Percentiles rank a stretch among this genome's conserved stretches.
Conservation (phyloP, 2,888 invertebrate genomes). For the Clistopyga incitator region DNA sequence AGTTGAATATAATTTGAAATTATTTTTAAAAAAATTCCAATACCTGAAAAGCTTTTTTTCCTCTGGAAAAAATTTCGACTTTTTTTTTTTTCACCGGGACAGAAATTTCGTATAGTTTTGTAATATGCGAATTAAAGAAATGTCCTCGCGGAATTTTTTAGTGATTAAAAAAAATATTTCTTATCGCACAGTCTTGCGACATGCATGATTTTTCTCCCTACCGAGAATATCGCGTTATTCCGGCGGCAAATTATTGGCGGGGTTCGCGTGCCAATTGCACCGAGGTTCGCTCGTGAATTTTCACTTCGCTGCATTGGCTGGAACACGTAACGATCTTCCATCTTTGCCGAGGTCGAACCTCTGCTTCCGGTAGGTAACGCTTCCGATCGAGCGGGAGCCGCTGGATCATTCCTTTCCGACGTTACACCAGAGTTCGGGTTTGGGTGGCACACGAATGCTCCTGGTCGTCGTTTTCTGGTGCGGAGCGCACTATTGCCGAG, state of each 20-base stretch:
- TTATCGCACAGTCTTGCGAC: conserved; percentile 5
- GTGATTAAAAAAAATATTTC: neutral
- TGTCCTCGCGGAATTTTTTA: neutral
- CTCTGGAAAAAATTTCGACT: too few species aligned
- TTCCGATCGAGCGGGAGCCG: conserved; percentile 38
- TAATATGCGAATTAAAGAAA: neutral
- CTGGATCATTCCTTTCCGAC: conserved; percentile 33
- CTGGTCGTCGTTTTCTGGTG: conserved; percentile 13
- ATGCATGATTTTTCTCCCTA: conserved; percentile 6
- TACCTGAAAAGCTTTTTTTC: too few species aligned
- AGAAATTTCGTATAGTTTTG: too few species aligned
- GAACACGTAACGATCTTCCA: neutral
- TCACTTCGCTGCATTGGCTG: neutral
- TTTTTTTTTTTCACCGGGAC: too few species aligned
- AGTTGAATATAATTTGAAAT: too few species aligned
- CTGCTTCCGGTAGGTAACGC: conserved; percentile 10
- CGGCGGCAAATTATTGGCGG: neutral
- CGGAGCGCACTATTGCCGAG: neutral
- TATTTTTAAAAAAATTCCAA: too few species aligned
- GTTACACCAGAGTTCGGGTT: conserved; percentile 25
- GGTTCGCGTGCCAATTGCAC: conserved; percentile 7
- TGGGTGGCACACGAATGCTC: neutral
- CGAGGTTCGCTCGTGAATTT: neutral
- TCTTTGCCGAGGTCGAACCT: neutral
- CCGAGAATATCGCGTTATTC: neutral